Evolutionary conservation across 2,113 vertebrate species (phyloP), one percentile per base, ranked within the genome.

Genomic region (Morphnarchus princeps): DNA sequence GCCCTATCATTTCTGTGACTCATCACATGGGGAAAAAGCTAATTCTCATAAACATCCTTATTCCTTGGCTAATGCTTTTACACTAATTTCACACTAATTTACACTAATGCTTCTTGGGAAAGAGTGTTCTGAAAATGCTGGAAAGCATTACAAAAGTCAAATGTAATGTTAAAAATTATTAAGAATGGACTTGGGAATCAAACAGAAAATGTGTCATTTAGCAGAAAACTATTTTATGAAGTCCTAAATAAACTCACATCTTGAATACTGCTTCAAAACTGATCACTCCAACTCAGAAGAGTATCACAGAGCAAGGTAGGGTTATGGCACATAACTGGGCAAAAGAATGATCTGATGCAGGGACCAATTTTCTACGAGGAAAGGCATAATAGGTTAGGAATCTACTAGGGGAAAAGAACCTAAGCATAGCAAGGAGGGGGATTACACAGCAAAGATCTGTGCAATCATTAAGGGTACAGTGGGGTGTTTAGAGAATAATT

Each of bases 281-380:
- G 38, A 11, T 58, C 26, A 45, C 4, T 54, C 16, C 34, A 36
- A 24, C 50, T 47, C 16, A 50, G 52, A 85, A 62, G 3, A 14
- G 0, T 25, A 29, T 28, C 32, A 34, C 2, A 45, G 59, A 71
- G 7, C 5, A 45, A 42, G 25, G 11, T 1, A 47, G 9, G 11
- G 6, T 31, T 70, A 28, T 36, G 14, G 5, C 29, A 40, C 6
- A 13, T n/a, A 65, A 16, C 3, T 26, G 28, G 7, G 45, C 18
- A 25, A 80, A 70, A 21, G 14, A 63, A 43, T 28, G 7, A 83
- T 36, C 21, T 9, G 28, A 10, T 3, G 2, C 16, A 69, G 20
- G 4, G 6, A 17, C 3, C 2, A 31, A 21, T 59, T 61, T 67
- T 72, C 43, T n/a, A 1, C 2, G 2, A 69, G 47, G 38, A 67